Evolutionary conservation across 1,140 invertebrate species (phyloP), one percentile per base, ranked within the genome.

Genomic region (Papilio xuthus): DNA sequence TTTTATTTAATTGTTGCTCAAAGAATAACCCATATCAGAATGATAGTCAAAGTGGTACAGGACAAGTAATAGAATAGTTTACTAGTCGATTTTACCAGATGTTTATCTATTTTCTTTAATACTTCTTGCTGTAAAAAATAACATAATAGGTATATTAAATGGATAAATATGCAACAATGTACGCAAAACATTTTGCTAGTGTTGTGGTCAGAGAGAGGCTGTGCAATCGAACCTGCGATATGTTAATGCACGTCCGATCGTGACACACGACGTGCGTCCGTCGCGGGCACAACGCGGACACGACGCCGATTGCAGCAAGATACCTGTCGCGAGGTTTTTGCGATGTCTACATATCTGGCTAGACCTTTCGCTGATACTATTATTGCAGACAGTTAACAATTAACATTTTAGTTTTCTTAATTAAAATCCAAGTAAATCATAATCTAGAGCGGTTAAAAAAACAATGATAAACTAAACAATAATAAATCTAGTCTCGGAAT

Each of bases 171-270:
- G 70, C 44, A 42, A 44, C 70, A 72, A 47, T 72, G 42, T 47
- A 72, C n/a, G 41, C 70, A 72, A 47, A 81, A 69, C 80, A 78
- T 77, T 81, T 84, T 78, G 82, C 79, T 70, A 70, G 79, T 41
- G 9, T 79, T 60, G 44, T 53, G 74, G 79, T 79, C 83, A 85
- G 83, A 88, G 85, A 83, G 80, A 82, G 88, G 89, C 89, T 88
- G 85, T 86, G 87, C 88, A 90, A 92, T 91, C 90, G 88, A 90
- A 89, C 80, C 84, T 80, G 85, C 86, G 91, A 93, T 93, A 93
- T 93, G 91, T 90, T 90, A 93, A 93, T 93, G 84, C 82, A 80
- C 85, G 88, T 91, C 89, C 86, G 88, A 92, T 93, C 91, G 91
- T 93, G 92, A 92, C 88, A 87, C 91, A 93, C 91, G 91, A 91